A percentile compares a stretch with the other conserved stretches of the same genome.
Conservation (phyloP, 2,797 vertebrate genomes). For the Lophius americanus region DNA sequence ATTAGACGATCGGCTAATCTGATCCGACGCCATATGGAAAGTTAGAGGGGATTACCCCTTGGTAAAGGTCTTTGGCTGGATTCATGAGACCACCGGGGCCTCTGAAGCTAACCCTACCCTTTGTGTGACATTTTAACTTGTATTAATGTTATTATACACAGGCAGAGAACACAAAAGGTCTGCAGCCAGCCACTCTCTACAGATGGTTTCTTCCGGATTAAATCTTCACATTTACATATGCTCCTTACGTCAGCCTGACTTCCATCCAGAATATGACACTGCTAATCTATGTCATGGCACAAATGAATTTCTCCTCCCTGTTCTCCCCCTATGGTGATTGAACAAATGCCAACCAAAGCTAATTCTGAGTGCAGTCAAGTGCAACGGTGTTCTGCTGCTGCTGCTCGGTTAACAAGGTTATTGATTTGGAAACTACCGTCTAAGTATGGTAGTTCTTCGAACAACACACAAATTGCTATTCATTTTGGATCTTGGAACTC, state of each 20-base stretch:
- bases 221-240: slow-evolving; percentile 41
- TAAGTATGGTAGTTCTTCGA: slow-evolving; percentile 43
- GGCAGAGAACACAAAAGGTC: slow-evolving; percentile 31
- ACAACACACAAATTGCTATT: slow-evolving; percentile 68
- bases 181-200: slow-evolving; percentile 4
- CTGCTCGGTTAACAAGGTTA: slow-evolving; percentile 67
- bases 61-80: slow-evolving; percentile 35
- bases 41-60: slow-evolving; percentile 4
- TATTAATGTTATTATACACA: slow-evolving; percentile 39
- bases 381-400: slow-evolving; percentile 44
- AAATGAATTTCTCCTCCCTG: slow-evolving; percentile 39
- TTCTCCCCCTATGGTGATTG: slow-evolving; percentile 38
- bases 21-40: neutral
- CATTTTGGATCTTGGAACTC: slow-evolving; percentile 41
- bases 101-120: slow-evolving; percentile 5
- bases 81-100: slow-evolving; percentile 7
- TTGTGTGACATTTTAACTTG: slow-evolving; percentile 51
- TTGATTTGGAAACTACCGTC: slow-evolving; percentile 66
- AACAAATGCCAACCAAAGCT: slow-evolving; percentile 41
- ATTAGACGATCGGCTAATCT: neutral
- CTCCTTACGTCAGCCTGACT: slow-evolving; percentile 5
- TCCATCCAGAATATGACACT: slow-evolving; percentile 35
- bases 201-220: slow-evolving; percentile 13
- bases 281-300: slow-evolving; percentile 46
- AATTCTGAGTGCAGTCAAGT: slow-evolving; percentile 57